Evolutionary conservation across 2,888 invertebrate genomes (phyloP).

Genomic region (Plebejus anna): DNA sequence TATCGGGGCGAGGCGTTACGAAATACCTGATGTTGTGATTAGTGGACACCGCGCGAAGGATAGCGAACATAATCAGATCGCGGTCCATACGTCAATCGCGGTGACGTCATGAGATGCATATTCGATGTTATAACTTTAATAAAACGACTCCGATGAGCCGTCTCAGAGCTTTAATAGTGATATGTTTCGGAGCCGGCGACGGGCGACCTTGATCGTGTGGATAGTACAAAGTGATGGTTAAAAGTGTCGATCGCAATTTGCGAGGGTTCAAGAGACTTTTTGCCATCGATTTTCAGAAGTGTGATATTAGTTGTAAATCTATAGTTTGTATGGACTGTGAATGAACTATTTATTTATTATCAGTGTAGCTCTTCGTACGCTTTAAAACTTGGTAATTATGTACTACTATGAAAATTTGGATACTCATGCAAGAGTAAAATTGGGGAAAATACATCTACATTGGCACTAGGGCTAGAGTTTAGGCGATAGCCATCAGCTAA

Average conservation of each 20-base stretch:
- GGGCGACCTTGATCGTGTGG: constrained; percentile 45
- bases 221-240: constrained; percentile 41
- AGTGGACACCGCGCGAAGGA: constrained; percentile 39
- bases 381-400: constrained; percentile 36
- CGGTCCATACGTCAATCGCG: constrained; percentile 73
- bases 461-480: no score
- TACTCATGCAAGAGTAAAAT: not conserved
- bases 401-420: not conserved
- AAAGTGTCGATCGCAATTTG: constrained; percentile 46
- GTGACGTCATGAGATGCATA: constrained; percentile 76
- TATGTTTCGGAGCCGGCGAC: constrained; percentile 50
- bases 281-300: constrained; percentile 45
- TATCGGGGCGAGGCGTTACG: constrained; percentile 39
- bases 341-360: constrained; percentile 36
- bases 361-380: constrained; percentile 39
- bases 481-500: no score
- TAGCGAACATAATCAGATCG: constrained; percentile 57
- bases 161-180: constrained; percentile 70
- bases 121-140: constrained; percentile 54
- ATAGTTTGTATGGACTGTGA: constrained; percentile 6
- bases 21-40: constrained; percentile 45
- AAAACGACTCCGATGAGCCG: constrained; percentile 58
- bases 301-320: constrained; percentile 58
- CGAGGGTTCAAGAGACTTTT: constrained; percentile 45
- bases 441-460: not conserved